phyloP scores from a whole-genome alignment of 2,888 invertebrate species.

The Actias luna region DNA sequence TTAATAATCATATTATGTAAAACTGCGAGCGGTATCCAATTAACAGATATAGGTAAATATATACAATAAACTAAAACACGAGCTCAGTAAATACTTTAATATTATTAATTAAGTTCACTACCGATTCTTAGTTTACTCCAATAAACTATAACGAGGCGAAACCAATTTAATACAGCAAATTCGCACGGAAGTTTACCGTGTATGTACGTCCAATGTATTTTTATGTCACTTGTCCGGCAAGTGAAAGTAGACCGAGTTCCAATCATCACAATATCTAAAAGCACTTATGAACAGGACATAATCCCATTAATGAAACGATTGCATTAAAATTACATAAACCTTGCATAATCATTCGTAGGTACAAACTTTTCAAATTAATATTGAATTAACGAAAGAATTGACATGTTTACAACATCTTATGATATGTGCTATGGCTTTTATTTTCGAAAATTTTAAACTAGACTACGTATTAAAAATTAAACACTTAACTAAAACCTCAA shows the following conservation, averaged over 20 bases:
- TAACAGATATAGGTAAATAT: background rate
- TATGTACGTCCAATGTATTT: slow-evolving; percentile 25
- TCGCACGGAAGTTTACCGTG: background rate
- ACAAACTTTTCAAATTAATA: slow-evolving; percentile 26
- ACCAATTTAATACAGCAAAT: background rate
- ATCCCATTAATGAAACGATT: slow-evolving; percentile 36
- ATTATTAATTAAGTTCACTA: background rate
- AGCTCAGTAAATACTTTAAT: background rate
- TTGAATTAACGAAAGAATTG: slow-evolving; percentile 12
- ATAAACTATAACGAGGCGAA: background rate
- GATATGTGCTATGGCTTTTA: background rate
- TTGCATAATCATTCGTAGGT: slow-evolving; percentile 26
- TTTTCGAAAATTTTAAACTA: background rate
- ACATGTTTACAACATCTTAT: background rate
- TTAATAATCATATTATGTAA: background rate
- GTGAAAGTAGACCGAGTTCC: slow-evolving; percentile 57
- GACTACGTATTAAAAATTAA: too few species aligned
- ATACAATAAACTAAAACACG: background rate
- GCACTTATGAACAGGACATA: slow-evolving; percentile 47
- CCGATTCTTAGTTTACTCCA: background rate
- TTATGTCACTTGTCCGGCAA: slow-evolving; percentile 38
- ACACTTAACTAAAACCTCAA: background rate
- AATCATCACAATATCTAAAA: slow-evolving; percentile 39
- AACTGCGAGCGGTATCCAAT: background rate
- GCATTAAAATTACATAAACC: slow-evolving; percentile 32